A percentile compares a stretch with the other conserved stretches of the same genome.
phyloP scores from a whole-genome alignment of 2,113 vertebrate genomes.

The Lamprotornis superbus region DNA sequence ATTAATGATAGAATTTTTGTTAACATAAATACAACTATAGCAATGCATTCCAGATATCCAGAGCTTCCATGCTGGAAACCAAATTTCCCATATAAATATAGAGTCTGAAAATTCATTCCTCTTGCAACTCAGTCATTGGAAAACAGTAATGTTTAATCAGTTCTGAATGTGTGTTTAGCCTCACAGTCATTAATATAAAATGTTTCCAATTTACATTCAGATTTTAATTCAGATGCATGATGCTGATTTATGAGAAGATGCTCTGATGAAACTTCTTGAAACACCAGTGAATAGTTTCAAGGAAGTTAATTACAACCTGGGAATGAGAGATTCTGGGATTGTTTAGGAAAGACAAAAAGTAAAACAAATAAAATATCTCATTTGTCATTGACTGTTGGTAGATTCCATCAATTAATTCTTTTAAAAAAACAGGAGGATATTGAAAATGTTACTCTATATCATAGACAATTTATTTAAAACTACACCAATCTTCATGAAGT shows the following conservation, averaged over 20 bases:
- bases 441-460: neutral
- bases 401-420: neutral
- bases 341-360: conserved; percentile 48
- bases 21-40: neutral
- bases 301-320: conserved; percentile 64
- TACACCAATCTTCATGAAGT: neutral
- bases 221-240: conserved; percentile 43
- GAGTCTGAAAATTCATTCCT: neutral
- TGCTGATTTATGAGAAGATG: conserved; percentile 48
- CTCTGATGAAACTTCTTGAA: conserved; percentile 53
- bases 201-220: conserved; percentile 57
- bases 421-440: neutral
- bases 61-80: neutral
- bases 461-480: neutral
- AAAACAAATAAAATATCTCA: conserved; percentile 48
- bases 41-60: neutral
- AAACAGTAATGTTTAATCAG: conserved; percentile 34
- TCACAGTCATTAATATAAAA: conserved; percentile 34
- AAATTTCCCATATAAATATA: neutral
- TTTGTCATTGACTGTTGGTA: conserved; percentile 10
- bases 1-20: neutral
- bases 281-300: conserved; percentile 55
- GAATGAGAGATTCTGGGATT: conserved; percentile 41
- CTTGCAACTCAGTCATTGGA: neutral
- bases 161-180: conserved; percentile 38